Evolutionary conservation across 2,888 invertebrate genomes (phyloP).

Genomic region (Eurytoma adleriae): DNA sequence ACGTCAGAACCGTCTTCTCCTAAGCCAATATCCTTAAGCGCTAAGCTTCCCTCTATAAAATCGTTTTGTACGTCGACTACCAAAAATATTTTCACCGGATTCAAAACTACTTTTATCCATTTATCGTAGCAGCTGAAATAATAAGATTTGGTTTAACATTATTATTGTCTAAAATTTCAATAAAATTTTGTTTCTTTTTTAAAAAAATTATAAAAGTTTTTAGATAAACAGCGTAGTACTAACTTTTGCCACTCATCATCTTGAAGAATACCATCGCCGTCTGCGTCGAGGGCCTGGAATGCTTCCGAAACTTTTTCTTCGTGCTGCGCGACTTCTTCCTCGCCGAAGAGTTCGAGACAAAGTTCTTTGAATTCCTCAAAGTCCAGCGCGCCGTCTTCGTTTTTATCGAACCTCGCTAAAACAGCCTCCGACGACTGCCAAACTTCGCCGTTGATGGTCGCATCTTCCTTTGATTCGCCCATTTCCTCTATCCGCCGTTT

Average conservation of each 20-base stretch:
- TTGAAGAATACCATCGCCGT: conserved; percentile 85
- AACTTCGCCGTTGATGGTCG: conserved; percentile 22
- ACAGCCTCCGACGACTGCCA: conserved; percentile 56
- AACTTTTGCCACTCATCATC: conserved; percentile 84
- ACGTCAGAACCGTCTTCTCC: conserved; percentile 92
- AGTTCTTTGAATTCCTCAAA: conserved; percentile 64
- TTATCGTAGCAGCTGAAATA: conserved; percentile 85
- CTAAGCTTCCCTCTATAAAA: conserved; percentile 94
- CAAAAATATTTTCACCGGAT: conserved; percentile 90
- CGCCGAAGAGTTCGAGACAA: conserved; percentile 63
- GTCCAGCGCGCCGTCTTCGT: conserved; percentile 63
- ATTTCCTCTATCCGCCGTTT: not conserved
- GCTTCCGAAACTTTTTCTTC: conserved; percentile 83
- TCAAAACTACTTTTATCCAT: conserved; percentile 85
- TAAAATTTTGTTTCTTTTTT: not conserved
- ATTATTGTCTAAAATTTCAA: not conserved
- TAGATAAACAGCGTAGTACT: not conserved
- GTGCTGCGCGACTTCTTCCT: conserved; percentile 68
- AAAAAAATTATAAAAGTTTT: too few species aligned
- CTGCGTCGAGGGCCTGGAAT: conserved; percentile 87
- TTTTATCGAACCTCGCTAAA: conserved; percentile 60
- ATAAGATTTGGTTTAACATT: not conserved
- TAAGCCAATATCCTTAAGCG: conserved; percentile 92
- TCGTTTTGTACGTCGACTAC: conserved; percentile 99
- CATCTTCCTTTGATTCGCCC: not conserved